Evolutionary conservation across 1,140 invertebrate genomes (phyloP), one percentile per base, ranked within the genome.

Genomic region (Forficula auricularia): DNA sequence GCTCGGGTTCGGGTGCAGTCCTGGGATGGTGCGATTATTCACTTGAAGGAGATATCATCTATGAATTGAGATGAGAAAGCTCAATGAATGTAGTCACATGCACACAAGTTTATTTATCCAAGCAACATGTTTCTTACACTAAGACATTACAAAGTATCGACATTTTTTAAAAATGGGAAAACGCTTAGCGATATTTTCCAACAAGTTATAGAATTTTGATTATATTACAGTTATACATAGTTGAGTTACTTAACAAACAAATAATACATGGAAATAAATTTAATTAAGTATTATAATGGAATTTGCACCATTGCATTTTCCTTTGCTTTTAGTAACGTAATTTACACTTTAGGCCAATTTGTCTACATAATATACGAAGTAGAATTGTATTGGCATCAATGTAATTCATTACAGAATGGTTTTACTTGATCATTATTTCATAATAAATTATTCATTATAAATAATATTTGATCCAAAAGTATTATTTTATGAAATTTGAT

Each of bases 41-140:
- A 27, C 22, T 27, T 10, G 4, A 27, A 27, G 22, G 22, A 27
- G 10, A 27, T 27, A 27, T 27, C 22, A 27, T 4, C 22, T 27
- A 27, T 27, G 22, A 27, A 27, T 27, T 37, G 15, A 37, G 9
- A 10, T 37, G 15, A 38, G 37, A 37, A 44, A 44, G 42, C 42
- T 19, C 18, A 13, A 36, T 27, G 42, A 22, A 19, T 18, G 30
- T 42, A 44, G 19, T 19, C 42, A 44, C 42, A 44, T 44, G 42
- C 42, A 44, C 37, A 38, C 42, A 38, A 44, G 33, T 44, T 44
- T 44, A 44, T 44, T 44, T 38, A 27, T 38, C 37, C 36, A 44
- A 44, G 35, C 42, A 44, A 44, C 40, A 44, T 34, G 22, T 14
- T 44, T 44, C 35, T 36, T 44, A 44, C 42, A 44, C 42, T 44